These are phyloP conservation scores for Oplegnathus fasciatus DNA, from an alignment of 2,113 vertebrate species.

Conservation along the genomic window DNA sequence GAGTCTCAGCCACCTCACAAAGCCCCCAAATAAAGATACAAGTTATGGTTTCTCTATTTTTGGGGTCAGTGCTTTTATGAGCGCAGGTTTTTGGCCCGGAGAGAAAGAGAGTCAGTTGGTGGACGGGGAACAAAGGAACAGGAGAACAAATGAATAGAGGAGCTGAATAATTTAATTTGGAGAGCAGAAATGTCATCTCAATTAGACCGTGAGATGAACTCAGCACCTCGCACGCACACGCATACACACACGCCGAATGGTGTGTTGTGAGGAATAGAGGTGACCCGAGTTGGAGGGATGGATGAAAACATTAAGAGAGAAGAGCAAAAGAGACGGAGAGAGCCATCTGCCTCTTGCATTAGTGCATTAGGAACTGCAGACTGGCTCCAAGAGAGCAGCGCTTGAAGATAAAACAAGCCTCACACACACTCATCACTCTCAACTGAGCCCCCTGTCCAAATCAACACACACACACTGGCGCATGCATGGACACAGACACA, in stretches of 20 bases:
- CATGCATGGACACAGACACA: not conserved
- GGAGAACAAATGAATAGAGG: constrained; percentile 66
- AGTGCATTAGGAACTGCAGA: constrained; percentile 47
- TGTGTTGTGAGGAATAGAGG: constrained; percentile 36
- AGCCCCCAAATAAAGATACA: constrained; percentile 48
- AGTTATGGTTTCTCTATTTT: constrained; percentile 61
- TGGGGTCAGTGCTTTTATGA: constrained; percentile 65
- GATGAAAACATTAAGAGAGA: constrained; percentile 37
- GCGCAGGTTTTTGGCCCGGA: constrained; percentile 62
- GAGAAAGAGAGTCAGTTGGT: constrained; percentile 49
- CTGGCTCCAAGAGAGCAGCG: constrained; percentile 31
- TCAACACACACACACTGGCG: not conserved
- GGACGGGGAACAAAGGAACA: constrained; percentile 56
- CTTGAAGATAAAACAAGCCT: constrained; percentile 64
- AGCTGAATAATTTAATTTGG: constrained; percentile 77
- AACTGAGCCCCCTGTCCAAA: constrained; percentile 30
- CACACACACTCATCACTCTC: constrained; percentile 43
- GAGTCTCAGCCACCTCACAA: constrained; percentile 32
- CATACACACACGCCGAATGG: constrained; percentile 5
- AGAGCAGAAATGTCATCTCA: constrained; percentile 71
- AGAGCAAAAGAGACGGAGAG: constrained; percentile 6
- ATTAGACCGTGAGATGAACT: constrained; percentile 67
- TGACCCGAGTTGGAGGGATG: constrained; percentile 40
- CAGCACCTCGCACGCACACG: constrained; percentile 12
- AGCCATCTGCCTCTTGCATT: constrained; percentile 57